Evolutionary conservation across 2,797 vertebrate genomes (phyloP).

Genomic region (Sphenodon punctatus): DNA sequence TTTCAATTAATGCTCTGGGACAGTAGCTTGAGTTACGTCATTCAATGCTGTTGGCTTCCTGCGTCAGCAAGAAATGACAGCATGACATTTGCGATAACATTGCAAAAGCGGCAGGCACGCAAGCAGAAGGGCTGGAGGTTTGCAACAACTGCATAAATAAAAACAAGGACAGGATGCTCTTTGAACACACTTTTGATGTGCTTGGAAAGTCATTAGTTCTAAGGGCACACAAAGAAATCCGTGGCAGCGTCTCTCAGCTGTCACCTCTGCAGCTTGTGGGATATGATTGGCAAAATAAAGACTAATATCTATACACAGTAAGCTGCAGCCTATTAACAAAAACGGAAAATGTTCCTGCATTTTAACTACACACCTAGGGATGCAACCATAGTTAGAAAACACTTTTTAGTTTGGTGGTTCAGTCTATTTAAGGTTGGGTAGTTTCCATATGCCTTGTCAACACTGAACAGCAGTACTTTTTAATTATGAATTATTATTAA

Average conservation of each 20-base stretch:
- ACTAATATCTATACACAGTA: rapidly evolving
- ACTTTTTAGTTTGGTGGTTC: background rate
- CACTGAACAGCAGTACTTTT: too few relatives aligned
- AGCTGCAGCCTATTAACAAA: background rate
- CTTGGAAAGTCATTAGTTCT: background rate
- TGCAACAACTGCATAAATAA: background rate
- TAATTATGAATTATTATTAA: too few relatives aligned
- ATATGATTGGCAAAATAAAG: background rate
- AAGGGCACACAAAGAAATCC: background rate
- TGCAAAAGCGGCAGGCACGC: background rate
- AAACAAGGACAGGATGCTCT: background rate
- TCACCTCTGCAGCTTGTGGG: background rate
- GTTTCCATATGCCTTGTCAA: too few relatives aligned
- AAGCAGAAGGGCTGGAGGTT: background rate
- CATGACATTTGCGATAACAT: background rate
- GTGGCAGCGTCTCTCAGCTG: background rate
- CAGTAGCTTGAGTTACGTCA: background rate
- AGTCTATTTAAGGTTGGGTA: background rate
- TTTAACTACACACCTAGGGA: background rate
- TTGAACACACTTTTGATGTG: background rate
- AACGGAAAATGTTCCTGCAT: background rate
- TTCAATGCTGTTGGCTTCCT: background rate
- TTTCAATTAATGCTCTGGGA: background rate
- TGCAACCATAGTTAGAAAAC: background rate
- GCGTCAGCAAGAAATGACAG: background rate